Base-by-base conservation (phyloP, 2,888 invertebrate species). In the Drosophila barbarae region DNA sequence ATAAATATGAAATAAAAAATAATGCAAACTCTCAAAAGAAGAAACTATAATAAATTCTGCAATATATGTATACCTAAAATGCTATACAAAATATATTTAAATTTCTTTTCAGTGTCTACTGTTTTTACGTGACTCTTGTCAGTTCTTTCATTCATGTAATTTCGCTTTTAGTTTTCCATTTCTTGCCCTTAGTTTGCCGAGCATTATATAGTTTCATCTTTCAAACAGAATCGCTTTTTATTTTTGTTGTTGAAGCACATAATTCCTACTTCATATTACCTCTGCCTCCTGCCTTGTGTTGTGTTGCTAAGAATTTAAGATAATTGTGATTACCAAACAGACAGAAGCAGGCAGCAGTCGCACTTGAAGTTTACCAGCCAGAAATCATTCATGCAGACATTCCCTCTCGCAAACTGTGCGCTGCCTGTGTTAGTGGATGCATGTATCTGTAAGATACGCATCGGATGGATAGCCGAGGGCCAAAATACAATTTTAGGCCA, bases 251-350 rank as follows among this genome's bases (percentile, higher is more conserved):
- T 44, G 28, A 10, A 6, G 44, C 44, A 15, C 7, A 30, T 30
- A 46, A 49, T 49, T 49, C 21, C n/a, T 41, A 35, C 41, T 28
- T 42, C 21, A 28, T 15, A 51, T 21, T n/a, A n/a, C 46, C 46
- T 12, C 44, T 36, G 18, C 36, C 23, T 8, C 30, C 26, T 26
- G 6, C 7, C 30, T 28, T 5, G 2, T 28, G 28, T 8, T 28
- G 7, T 36, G 44, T 49, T 72, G 54, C 61, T 49, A 42, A 47
- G 65, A 76, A 79, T 79, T 77, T 74, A 79, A 76, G 76, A 76
- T 76, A 76, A 76, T 76, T 76, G 80, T 76, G 76, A 76, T 76
- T 79, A 75, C 80, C 74, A 71, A 46, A 46, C 78, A 72, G 73
- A 55, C 51, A 69, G 56, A 63, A 60, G 51, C 55, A 66, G 53